Base-by-base conservation (phyloP, 2,797 vertebrate species). In the Chromobotia macracanthus region DNA sequence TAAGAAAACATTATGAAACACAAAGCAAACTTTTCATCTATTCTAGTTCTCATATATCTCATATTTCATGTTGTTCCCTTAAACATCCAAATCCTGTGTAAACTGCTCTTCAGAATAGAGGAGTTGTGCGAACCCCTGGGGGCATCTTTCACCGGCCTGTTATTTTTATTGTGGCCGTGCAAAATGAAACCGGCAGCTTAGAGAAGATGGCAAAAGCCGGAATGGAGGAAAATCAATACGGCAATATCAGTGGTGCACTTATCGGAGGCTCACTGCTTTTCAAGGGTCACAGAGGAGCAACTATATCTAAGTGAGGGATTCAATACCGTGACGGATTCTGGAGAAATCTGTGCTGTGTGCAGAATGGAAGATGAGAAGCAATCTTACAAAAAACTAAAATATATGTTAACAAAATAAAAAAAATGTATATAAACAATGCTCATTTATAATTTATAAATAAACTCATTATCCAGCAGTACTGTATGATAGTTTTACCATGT, bases 191-290 rank as follows among this genome's bases (percentile, higher is more conserved):
- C 85, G 84, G 88, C 84, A 88, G 89, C 89, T 91, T 77, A 35
- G 80, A 89, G 79, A 86, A 89, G 79, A 88, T 80, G 83, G 84
- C 85, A 53, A 76, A 82, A 87, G 89, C 86, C 86, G 73, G 89
- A 88, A 91, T 82, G 84, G 87, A 91, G 87, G 89, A 94, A 95
- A 94, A 95, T 94, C 94, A 94, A 95, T 95, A 95, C 87, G 35
- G 94, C 92, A 94, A 94, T 95, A 95, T 94, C 91, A 92, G 91
- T 89, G 89, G 86, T 81, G 88, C 92, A 94, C 93, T 94, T 95
- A 94, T 95, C 93, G 90, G 92, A 82, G 89, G 82, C 88, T 89
- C 85, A 82, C 89, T 88, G 90, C 89, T 91, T 87, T 87, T 87
- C 89, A 87, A 92, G 90, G 93, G 93, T 94, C 93, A 94, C 91